A percentile compares a stretch with the other conserved stretches of the same genome.
phyloP scores from a whole-genome alignment of 2,113 vertebrate genomes.

The Cyanoderma ruficeps region DNA sequence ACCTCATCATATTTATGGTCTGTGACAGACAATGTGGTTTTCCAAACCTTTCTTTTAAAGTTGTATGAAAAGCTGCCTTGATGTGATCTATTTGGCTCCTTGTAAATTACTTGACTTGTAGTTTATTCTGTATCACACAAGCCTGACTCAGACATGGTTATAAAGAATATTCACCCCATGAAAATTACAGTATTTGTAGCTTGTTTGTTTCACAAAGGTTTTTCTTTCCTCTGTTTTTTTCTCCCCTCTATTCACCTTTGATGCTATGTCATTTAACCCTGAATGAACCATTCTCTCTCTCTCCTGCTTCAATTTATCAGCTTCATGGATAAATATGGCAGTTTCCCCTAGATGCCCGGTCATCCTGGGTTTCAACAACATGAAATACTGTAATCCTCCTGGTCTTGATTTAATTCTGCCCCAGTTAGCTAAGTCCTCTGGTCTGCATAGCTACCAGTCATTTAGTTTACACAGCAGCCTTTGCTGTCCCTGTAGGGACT shows the following conservation, averaged over 20 bases:
- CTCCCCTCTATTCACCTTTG: not conserved
- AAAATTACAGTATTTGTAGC: not conserved
- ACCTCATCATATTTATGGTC: not conserved
- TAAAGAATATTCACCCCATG: not conserved
- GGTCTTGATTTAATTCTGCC: constrained; percentile 52
- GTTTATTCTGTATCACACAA: not conserved
- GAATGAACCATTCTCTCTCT: not conserved
- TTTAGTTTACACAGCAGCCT: not conserved
- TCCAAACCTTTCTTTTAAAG: not conserved
- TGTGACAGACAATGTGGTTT: not conserved
- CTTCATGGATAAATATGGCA: not conserved
- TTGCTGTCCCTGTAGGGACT: not conserved
- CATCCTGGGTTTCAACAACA: constrained; percentile 10
- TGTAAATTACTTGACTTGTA: not conserved
- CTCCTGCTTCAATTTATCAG: not conserved
- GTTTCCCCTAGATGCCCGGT: not conserved
- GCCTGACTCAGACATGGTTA: not conserved
- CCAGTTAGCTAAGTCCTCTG: not conserved
- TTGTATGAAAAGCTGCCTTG: not conserved
- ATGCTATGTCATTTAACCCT: not conserved
- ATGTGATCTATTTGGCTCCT: not conserved
- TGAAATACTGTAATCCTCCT: constrained; percentile 28
- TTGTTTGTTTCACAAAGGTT: not conserved
- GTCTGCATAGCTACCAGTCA: not conserved
- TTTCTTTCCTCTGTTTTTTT: not conserved